Conservation (phyloP, 2,797 vertebrate genomes). For the Esox lucius region DNA sequence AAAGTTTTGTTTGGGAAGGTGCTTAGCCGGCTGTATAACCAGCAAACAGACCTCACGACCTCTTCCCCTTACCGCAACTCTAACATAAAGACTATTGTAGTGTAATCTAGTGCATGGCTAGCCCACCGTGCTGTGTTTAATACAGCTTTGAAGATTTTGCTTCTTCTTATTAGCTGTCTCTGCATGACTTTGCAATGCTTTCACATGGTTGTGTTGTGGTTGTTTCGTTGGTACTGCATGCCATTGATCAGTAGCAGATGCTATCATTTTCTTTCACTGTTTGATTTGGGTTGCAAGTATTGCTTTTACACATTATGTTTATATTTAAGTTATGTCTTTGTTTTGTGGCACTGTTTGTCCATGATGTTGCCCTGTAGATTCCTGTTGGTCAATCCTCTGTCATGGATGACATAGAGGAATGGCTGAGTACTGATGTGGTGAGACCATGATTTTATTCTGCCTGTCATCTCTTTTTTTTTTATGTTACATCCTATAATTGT, state of each 20-base stretch:
- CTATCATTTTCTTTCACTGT: background rate
- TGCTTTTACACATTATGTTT: background rate
- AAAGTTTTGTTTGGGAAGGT: too few species aligned
- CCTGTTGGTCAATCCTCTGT: constrained; percentile 92
- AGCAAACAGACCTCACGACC: too few species aligned
- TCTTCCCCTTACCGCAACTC: too few species aligned
- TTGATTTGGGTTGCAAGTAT: background rate
- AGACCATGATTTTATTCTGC: constrained; percentile 79
- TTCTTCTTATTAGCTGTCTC: background rate
- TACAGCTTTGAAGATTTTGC: background rate
- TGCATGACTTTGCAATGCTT: constrained; percentile 11
- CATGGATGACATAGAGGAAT: constrained; percentile 99
- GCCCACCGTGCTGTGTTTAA: background rate
- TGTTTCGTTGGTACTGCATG: background rate
- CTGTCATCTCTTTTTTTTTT: constrained; percentile 39
- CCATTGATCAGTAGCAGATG: background rate
- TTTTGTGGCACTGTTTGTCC: constrained; percentile 63
- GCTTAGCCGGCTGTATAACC: too few species aligned
- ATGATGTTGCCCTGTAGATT: constrained; percentile 83
- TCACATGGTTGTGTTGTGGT: background rate
- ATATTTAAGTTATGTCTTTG: constrained; percentile 28
- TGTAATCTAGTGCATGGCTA: background rate
- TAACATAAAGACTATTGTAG: background rate
- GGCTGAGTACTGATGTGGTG: constrained; percentile 98
- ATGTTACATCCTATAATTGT: background rate